Percentiles rank a stretch among this genome's conserved stretches.
Evolutionary conservation across 1,140 invertebrate species (phyloP).

Genomic region (Zaprionus capensis): DNA sequence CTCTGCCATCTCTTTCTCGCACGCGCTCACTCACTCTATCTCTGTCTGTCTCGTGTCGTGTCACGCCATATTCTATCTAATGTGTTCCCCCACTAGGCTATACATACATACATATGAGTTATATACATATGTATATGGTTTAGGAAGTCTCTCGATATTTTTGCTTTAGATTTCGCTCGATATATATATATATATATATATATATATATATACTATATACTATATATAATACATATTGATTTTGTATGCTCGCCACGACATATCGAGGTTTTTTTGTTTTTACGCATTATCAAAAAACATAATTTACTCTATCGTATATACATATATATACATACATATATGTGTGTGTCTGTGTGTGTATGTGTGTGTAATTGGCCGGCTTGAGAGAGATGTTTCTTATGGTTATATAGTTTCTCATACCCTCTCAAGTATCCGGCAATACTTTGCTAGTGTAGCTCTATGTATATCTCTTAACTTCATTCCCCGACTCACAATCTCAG

Average conservation of each 20-base stretch:
- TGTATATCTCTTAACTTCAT: slow-evolving; percentile 15
- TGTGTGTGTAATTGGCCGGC: slow-evolving; percentile 29
- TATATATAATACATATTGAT: slow-evolving; percentile 23
- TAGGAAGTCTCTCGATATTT: slow-evolving; percentile 38
- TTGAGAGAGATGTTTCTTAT: slow-evolving; percentile 3
- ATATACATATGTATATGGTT: slow-evolving; percentile 41
- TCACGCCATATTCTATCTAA: slow-evolving; percentile 49
- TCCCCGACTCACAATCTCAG: slow-evolving; percentile 11
- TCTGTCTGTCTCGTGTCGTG: slow-evolving; percentile 11
- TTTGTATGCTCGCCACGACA: slow-evolving; percentile 16
- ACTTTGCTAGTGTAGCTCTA: slow-evolving; percentile 41
- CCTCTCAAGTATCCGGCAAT: slow-evolving; percentile 30
- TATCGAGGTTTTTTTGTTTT: slow-evolving; percentile 15
- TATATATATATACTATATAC: slow-evolving; percentile 3
- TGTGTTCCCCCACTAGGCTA: slow-evolving; percentile 39
- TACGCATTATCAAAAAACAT: slow-evolving; percentile 39
- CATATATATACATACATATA: slow-evolving; percentile 52
- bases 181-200: slow-evolving; percentile 18
- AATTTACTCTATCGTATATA: slow-evolving; percentile 46
- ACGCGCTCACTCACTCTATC: background rate
- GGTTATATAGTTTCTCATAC: background rate
- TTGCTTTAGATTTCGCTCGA: slow-evolving; percentile 22
- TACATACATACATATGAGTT: slow-evolving; percentile 49
- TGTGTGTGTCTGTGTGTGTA: slow-evolving; percentile 15
- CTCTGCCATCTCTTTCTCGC: slow-evolving; percentile 1